Conservation (phyloP, 2,113 vertebrate genomes). For the Mustela nigripes region DNA sequence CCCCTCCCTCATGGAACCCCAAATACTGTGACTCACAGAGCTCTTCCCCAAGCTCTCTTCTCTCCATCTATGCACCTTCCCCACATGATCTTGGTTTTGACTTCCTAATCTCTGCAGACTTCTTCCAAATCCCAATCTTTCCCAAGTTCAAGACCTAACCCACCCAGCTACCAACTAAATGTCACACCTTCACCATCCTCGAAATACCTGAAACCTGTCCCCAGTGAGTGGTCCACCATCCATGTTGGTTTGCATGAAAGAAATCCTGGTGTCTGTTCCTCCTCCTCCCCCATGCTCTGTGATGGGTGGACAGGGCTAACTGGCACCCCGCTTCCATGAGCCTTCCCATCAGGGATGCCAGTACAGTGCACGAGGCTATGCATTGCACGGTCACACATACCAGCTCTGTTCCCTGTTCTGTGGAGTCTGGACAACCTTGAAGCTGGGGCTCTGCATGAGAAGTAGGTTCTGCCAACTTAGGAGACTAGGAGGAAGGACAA, state of each 20-base stretch:
- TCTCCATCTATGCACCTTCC: neutral
- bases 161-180: neutral
- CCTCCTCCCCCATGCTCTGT: neutral
- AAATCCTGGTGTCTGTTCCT: neutral
- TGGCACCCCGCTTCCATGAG: neutral
- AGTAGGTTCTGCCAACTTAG: neutral
- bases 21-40: neutral
- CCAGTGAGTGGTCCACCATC: neutral
- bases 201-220: neutral
- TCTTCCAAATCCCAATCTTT: neutral
- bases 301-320: neutral
- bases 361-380: fast-evolving
- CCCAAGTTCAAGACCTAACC: neutral
- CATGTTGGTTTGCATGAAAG: neutral
- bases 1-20: neutral
- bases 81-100: neutral
- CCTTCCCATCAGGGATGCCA: neutral
- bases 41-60: neutral
- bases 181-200: neutral
- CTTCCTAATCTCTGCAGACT: neutral
- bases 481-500: neutral
- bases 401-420: neutral
- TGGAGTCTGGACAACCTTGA: neutral
- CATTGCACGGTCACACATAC: fast-evolving
- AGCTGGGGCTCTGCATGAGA: neutral